These are phyloP conservation scores for Oryzias woworae DNA, from an alignment of 2,113 vertebrate genomes.

Conservation along the genomic window DNA sequence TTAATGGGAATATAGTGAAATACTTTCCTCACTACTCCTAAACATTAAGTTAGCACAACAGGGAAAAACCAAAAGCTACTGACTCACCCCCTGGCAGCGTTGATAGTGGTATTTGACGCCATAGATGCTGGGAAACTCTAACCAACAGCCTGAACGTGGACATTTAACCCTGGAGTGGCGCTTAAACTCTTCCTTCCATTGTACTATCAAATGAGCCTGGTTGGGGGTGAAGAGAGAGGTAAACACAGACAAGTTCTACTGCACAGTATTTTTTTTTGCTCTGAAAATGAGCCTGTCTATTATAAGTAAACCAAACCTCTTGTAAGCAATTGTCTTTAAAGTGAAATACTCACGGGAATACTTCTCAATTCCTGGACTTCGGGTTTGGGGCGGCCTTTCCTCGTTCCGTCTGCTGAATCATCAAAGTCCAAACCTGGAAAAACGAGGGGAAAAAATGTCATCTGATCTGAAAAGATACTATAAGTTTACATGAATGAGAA, in stretches of 20 bases:
- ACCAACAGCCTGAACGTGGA: conserved; percentile 93
- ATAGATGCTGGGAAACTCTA: conserved; percentile 97
- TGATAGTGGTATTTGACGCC: conserved; percentile 98
- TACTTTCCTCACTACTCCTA: not conserved
- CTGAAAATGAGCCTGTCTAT: conserved; percentile 38
- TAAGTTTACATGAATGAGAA: not conserved
- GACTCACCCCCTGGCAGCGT: conserved; percentile 94
- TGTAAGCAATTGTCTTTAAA: conserved; percentile 23
- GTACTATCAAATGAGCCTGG: conserved; percentile 89
- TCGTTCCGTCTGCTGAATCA: conserved; percentile 86
- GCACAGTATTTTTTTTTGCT: conserved; percentile 11
- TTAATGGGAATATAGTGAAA: conserved; percentile 1
- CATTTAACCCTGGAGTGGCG: conserved; percentile 91
- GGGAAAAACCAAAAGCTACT: conserved; percentile 40
- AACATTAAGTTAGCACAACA: conserved; percentile 16
- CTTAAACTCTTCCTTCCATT: conserved; percentile 98
- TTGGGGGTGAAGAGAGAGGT: conserved; percentile 48
- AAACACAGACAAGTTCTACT: conserved; percentile 30
- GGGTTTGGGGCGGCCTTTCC: conserved; percentile 89
- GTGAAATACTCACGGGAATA: conserved; percentile 88
- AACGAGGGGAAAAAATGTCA: conserved; percentile 8
- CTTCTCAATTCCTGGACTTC: conserved; percentile 90
- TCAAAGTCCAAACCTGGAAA: conserved; percentile 79
- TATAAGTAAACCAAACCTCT: conserved; percentile 32
- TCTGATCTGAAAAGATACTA: conserved; percentile 3